Evolutionary conservation across 2,888 invertebrate species (phyloP).

Genomic region (Pristionchus exspectatus): DNA sequence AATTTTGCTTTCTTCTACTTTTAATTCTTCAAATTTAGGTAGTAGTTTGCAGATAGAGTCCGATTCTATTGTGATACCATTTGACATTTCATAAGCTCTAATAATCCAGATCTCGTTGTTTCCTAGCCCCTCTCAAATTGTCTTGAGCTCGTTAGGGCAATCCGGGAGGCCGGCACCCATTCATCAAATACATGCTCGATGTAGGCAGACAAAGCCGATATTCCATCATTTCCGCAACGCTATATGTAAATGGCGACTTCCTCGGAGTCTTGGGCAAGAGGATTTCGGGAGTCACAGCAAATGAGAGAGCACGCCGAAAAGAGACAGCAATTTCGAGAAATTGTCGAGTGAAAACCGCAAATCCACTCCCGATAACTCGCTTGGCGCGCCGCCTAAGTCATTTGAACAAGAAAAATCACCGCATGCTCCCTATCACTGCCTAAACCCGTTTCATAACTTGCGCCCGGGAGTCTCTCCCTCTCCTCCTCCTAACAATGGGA

Average conservation of each 20-base stretch:
- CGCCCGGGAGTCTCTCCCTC: background rate
- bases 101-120: too few species aligned
- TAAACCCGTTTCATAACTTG: constrained; percentile 48
- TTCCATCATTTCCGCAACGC: background rate
- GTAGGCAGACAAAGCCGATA: background rate
- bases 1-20: too few species aligned
- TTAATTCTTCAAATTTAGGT: too few species aligned
- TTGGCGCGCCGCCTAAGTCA: background rate
- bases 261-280: too few species aligned
- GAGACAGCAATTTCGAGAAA: background rate
- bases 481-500: constrained; percentile 7
- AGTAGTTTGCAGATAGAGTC: too few species aligned
- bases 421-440: background rate
- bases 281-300: background rate
- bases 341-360: background rate
- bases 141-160: too few species aligned
- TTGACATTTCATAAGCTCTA: too few species aligned
- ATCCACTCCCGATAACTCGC: background rate
- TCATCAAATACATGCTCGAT: background rate
- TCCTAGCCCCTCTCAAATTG: too few species aligned
- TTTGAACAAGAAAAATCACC: background rate
- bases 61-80: too few species aligned
- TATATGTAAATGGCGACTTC: background rate
- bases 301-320: background rate
- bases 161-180: background rate